phyloP scores from a whole-genome alignment of 2,797 vertebrate genomes.

The Muscicapa striata region DNA sequence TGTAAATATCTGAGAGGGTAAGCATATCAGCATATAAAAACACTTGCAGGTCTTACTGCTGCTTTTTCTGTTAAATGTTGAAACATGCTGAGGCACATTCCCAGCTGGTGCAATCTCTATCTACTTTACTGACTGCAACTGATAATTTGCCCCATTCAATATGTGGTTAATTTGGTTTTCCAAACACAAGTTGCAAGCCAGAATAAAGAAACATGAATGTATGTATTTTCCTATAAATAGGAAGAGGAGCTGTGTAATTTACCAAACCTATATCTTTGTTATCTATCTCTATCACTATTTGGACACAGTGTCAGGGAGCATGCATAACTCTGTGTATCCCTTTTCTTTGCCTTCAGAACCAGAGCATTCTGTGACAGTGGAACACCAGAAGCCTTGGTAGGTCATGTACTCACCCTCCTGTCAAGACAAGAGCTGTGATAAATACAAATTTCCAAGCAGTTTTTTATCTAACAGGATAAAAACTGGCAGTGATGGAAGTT shows the following conservation, averaged over 20 bases:
- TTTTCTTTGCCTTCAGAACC: background rate
- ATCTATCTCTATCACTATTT: background rate
- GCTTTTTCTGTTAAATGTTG: background rate
- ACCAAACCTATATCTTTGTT: background rate
- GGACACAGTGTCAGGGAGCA: rapidly evolving
- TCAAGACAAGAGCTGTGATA: background rate
- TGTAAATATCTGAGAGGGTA: slow-evolving; percentile 25
- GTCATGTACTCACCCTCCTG: background rate
- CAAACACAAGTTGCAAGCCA: background rate
- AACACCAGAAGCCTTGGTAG: background rate
- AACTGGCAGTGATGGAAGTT: background rate
- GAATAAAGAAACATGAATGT: background rate
- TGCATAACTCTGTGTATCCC: no score
- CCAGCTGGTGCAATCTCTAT: background rate
- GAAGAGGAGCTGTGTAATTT: background rate
- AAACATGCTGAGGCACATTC: background rate
- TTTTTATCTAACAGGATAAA: background rate
- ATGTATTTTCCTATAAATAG: background rate
- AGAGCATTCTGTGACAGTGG: background rate
- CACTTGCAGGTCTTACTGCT: background rate
- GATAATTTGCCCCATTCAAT: background rate
- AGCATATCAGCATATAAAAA: background rate
- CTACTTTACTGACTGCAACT: background rate
- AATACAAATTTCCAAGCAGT: background rate
- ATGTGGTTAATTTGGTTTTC: background rate